Percentiles rank a stretch among this genome's conserved stretches.
phyloP scores from a whole-genome alignment of 2,113 vertebrate species.

The Salminus brasiliensis region DNA sequence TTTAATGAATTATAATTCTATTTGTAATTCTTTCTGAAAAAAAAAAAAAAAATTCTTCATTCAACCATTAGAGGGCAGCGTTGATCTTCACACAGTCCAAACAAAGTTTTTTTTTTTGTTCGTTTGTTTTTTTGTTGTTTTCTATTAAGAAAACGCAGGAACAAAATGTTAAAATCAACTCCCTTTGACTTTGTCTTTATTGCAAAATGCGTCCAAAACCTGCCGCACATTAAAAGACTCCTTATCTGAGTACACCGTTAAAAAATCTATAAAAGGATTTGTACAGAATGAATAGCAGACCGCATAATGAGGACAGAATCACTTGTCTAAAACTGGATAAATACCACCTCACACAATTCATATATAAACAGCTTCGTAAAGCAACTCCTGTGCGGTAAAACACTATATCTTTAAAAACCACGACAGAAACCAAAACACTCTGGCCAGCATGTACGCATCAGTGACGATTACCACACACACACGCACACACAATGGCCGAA shows the following conservation, averaged over 20 bases:
- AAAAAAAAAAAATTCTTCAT: background rate
- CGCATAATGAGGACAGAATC: constrained; percentile 79
- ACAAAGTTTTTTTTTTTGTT: background rate
- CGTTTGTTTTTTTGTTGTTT: background rate
- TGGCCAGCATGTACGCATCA: constrained; percentile 21
- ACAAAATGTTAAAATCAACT: background rate
- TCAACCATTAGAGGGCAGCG: constrained; percentile 39
- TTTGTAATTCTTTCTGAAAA: too few species aligned
- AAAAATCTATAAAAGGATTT: constrained; percentile 80
- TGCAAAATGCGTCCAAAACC: constrained; percentile 23
- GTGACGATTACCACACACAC: constrained; percentile 35
- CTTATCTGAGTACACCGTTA: constrained; percentile 75
- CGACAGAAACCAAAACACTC: constrained; percentile 52
- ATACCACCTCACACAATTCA: constrained; percentile 79
- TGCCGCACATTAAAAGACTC: constrained; percentile 3
- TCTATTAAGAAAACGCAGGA: background rate
- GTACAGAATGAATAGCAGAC: constrained; percentile 77
- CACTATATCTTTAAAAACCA: constrained; percentile 65
- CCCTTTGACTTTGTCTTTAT: constrained; percentile 17
- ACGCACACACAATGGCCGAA: constrained; percentile 40
- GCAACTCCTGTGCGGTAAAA: constrained; percentile 69
- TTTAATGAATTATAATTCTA: too few species aligned
- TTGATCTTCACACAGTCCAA: background rate
- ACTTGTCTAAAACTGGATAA: constrained; percentile 78
- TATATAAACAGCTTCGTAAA: constrained; percentile 80